Base-by-base conservation (phyloP, 2,888 invertebrate species). In the Mechanitis messenoides region DNA sequence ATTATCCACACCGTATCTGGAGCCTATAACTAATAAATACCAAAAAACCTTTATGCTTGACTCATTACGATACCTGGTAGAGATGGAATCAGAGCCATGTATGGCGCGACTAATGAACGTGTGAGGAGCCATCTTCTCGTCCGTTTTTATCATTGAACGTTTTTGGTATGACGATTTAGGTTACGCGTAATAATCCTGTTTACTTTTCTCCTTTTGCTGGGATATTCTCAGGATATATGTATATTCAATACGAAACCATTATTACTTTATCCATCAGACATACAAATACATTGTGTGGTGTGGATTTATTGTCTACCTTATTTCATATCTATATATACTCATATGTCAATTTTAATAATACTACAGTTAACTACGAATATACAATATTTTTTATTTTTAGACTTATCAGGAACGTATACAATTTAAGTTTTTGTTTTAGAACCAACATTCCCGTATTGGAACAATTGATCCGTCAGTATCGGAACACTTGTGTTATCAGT, bases 21-120 rank as follows among this genome's bases (percentile, higher is more conserved):
- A 50, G 53, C 45, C 20, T 46, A 53, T 46, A 60, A 58, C 61
- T 63, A 61, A 61, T 60, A 65, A 63, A 57, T 28, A 20, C 50
- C 55, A 61, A 61, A 65, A 65, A 63, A 63, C 57, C 45, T 50
- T 50, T 50, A 55, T 59, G 57, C 31, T 46, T 54, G 42, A 56
- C 56, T 53, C 45, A 56, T 56, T 56, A 45, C 57, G 56, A 55
- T 65, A 63, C 63, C 59, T 64, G 63, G 68, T 64, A 65, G 62
- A 60, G 67, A 66, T 65, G 67, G 67, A 63, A 68, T 68, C 64
- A 59, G 53, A 33, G 60, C 80, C 80, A 72, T 80, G 77, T 82
- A 81, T 67, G 81, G 82, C 66, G 54, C 68, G 63, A 66, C 74
- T 82, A 82, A 81, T 78, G 81, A 82, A 78, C 67, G 64, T 69